Evolutionary conservation across 1,140 invertebrate genomes (phyloP).

Genomic region (Bombus vancouverensis): DNA sequence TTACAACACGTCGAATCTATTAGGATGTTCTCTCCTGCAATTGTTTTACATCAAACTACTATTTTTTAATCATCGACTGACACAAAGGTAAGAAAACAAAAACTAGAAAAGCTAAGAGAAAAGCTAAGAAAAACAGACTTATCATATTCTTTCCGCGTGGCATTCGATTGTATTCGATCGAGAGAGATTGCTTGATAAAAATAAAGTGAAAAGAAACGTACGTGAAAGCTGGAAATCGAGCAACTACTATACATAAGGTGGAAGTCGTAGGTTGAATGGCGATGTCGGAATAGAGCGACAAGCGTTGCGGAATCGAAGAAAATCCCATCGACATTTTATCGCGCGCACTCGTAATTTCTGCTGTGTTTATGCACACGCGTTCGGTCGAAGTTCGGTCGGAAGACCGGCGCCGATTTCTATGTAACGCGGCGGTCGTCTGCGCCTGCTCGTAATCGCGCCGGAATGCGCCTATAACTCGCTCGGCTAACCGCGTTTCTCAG

Average conservation of each 20-base stretch:
- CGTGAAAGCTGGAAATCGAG: not conserved
- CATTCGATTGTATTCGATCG: not conserved
- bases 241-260: not conserved
- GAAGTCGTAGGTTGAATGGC: not conserved
- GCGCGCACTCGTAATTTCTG: not conserved
- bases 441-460: not conserved
- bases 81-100: not conserved
- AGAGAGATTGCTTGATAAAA: not conserved
- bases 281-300: not conserved
- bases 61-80: not conserved
- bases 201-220: not conserved
- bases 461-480: constrained; percentile 33
- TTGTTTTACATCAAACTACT: too few relatives aligned
- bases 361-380: not conserved
- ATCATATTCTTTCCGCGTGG: not conserved
- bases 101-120: too few relatives aligned
- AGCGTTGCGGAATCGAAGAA: not conserved
- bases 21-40: too few relatives aligned
- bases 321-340: not conserved
- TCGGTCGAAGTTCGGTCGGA: not conserved
- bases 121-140: not conserved
- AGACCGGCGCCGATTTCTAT: too few relatives aligned
- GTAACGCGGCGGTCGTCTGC: not conserved
- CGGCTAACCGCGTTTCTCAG: constrained; percentile 27
- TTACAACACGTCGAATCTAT: too few relatives aligned